Percentiles rank a stretch among this genome's conserved stretches.
phyloP scores from a whole-genome alignment of 92 coral and sea anemone species.

The Actinostola sp. region DNA sequence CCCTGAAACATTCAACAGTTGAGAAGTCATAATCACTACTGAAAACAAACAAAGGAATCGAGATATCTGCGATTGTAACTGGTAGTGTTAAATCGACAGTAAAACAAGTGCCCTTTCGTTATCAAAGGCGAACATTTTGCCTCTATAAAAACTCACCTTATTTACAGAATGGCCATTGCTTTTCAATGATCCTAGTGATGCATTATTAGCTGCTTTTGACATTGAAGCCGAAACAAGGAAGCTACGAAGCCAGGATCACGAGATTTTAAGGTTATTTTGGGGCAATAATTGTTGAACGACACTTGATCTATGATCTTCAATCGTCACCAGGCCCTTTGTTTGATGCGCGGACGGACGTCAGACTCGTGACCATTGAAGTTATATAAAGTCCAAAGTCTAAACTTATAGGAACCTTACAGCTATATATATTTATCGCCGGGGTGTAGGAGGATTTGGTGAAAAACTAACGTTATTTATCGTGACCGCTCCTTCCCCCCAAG shows the following conservation, averaged over 20 bases:
- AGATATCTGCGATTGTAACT: too few species aligned
- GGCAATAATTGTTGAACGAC: background rate
- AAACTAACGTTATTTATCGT: too few species aligned
- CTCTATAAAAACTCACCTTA: slow-evolving; percentile 24
- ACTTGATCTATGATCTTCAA: slow-evolving; percentile 15
- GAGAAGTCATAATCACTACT: background rate
- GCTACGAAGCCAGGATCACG: slow-evolving; percentile 9
- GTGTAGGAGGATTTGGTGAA: too few species aligned
- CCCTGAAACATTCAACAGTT: slow-evolving; percentile 26
- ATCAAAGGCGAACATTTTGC: background rate
- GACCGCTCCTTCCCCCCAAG: too few species aligned
- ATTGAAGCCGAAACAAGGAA: slow-evolving; percentile 20
- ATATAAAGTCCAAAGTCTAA: slow-evolving; percentile 23
- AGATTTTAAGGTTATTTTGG: slow-evolving; percentile 3
- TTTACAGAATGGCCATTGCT: slow-evolving; percentile 16
- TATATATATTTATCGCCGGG: too few species aligned
- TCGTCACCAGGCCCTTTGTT: slow-evolving; percentile 19
- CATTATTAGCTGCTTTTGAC: slow-evolving; percentile 36
- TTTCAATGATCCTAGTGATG: slow-evolving; percentile 7
- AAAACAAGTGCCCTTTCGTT: background rate
- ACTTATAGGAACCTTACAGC: too few species aligned
- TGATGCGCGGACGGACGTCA: slow-evolving; percentile 12
- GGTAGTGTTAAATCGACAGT: background rate
- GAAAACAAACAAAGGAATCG: background rate
- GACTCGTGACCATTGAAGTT: slow-evolving; percentile 23